phyloP scores from a whole-genome alignment of 2,113 vertebrate species.

The Ciconia stormi region DNA sequence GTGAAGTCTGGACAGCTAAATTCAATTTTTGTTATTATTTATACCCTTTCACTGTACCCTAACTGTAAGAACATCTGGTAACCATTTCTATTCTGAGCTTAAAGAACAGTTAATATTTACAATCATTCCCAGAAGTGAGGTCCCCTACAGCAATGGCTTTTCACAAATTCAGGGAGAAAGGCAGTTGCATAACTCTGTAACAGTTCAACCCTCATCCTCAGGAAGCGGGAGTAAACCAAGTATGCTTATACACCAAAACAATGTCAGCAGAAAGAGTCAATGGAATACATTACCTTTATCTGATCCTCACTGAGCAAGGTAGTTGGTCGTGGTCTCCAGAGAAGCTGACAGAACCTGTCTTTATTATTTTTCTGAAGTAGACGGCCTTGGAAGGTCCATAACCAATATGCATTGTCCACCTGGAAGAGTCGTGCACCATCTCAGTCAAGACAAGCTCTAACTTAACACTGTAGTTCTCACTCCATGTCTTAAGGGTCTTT shows the following conservation, averaged over 20 bases:
- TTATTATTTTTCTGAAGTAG: constrained; percentile 98
- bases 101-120: not conserved
- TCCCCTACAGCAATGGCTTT: not conserved
- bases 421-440: constrained; percentile 33
- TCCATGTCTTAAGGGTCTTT: not conserved
- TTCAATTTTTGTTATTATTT: not conserved
- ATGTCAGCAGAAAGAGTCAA: not conserved
- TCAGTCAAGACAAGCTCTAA: not conserved
- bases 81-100: not conserved
- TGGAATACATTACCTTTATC: constrained; percentile 81
- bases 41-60: not conserved
- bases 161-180: not conserved
- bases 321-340: constrained; percentile 93
- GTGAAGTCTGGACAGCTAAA: not conserved
- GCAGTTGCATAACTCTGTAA: not conserved
- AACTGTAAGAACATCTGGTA: not conserved
- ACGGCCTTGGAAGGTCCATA: constrained; percentile 98
- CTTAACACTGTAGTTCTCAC: not conserved
- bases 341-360: constrained; percentile 95
- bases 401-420: constrained; percentile 98
- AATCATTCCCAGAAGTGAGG: not conserved
- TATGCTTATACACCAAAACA: not conserved
- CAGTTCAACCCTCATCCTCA: not conserved
- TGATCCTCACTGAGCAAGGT: constrained; percentile 86
- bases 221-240: not conserved